Evolutionary conservation across 2,113 vertebrate species (phyloP).

Genomic region (Mirounga angustirostris): DNA sequence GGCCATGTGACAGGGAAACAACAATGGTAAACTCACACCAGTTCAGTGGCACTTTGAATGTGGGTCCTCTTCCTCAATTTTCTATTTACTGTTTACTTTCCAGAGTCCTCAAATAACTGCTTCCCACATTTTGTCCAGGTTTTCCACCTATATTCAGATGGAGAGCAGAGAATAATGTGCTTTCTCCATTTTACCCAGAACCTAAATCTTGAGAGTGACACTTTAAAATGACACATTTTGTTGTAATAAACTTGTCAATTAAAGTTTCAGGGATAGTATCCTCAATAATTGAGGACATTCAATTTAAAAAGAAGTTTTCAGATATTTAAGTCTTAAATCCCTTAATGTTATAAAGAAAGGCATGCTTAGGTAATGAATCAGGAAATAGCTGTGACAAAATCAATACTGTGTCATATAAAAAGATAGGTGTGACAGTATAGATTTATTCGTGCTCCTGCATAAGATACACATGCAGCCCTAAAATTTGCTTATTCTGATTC

Average conservation of each 20-base stretch:
- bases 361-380: slow-evolving; percentile 33
- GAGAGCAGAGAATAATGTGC: not conserved
- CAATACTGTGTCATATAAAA: slow-evolving; percentile 46
- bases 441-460: not conserved
- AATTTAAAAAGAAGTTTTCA: slow-evolving; percentile 61
- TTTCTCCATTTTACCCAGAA: not conserved
- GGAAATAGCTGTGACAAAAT: slow-evolving; percentile 63
- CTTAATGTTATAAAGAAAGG: slow-evolving; percentile 37
- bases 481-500: slow-evolving; percentile 18
- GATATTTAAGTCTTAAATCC: slow-evolving; percentile 42
- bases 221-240: slow-evolving; percentile 51
- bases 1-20: not conserved
- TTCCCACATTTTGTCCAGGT: not conserved
- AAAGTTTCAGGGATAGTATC: not conserved
- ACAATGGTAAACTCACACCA: not conserved
- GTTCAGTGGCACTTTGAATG: not conserved
- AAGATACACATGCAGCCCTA: not conserved
- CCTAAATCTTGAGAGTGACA: not conserved
- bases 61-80: not conserved
- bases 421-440: not conserved
- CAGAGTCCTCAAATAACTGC: not conserved
- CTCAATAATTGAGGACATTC: slow-evolving; percentile 35
- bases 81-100: slow-evolving; percentile 11
- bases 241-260: slow-evolving; percentile 47
- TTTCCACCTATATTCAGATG: not conserved